These are phyloP conservation scores for Macrotrachela quadricornifera DNA, from an alignment of 1,140 invertebrate species.

Conservation along the genomic window DNA sequence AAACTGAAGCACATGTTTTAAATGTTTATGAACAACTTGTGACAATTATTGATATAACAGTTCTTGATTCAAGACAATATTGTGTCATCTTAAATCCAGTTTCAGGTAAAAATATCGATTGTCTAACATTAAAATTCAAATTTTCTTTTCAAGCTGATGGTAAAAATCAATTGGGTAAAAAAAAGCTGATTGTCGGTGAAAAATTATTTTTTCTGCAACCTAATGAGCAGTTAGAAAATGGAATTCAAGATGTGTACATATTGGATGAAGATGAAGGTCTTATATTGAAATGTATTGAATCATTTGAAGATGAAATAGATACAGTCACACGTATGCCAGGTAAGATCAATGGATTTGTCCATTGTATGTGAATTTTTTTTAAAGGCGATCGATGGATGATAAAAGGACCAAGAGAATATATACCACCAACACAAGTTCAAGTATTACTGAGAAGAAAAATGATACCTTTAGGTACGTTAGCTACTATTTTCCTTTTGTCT, in stretches of 20 bases:
- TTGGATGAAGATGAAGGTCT: slow-evolving; percentile 34
- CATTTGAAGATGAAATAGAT: slow-evolving; percentile 17
- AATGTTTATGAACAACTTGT: slow-evolving; percentile 35
- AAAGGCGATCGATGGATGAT: slow-evolving; percentile 37
- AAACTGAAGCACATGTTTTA: slow-evolving; percentile 35
- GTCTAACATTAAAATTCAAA: no score
- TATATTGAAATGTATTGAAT: slow-evolving; percentile 31
- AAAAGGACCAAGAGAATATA: slow-evolving; percentile 33
- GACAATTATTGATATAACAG: slow-evolving; percentile 29
- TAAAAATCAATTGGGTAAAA: neutral
- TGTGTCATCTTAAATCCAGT: slow-evolving; percentile 25
- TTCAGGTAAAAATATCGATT: no score
- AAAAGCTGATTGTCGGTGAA: neutral
- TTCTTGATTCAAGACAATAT: slow-evolving; percentile 32
- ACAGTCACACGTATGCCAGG: neutral
- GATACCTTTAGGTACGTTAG: slow-evolving; percentile 19
- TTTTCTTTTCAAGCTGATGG: slow-evolving; percentile 16
- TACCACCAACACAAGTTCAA: slow-evolving; percentile 35
- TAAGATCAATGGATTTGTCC: no score
- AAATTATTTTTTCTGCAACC: slow-evolving; percentile 34
- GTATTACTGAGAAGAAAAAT: slow-evolving; percentile 30
- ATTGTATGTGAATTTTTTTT: neutral
- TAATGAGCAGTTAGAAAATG: slow-evolving; percentile 30
- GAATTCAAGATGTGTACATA: slow-evolving; percentile 33
- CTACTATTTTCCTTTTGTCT: no score